Evolutionary conservation across 2,113 vertebrate species (phyloP), one percentile per base, ranked within the genome.

Genomic region (Miniopterus natalensis): DNA sequence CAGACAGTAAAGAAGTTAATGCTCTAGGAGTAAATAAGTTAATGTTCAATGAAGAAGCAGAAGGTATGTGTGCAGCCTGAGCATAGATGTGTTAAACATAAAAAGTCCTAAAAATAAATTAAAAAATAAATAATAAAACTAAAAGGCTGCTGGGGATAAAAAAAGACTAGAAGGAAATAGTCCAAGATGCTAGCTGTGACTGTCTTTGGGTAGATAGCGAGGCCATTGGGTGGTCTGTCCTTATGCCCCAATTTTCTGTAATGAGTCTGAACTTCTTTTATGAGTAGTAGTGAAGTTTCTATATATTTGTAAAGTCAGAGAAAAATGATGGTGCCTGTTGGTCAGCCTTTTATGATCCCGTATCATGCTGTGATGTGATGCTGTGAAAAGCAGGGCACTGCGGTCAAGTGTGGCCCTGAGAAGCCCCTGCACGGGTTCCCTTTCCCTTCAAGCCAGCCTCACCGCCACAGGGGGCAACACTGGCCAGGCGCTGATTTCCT

Each of bases 381-480:
- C 7, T 2, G 25, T 45, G 47, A 51, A 53, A 55, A 45, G 78
- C 47, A 9, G 86, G 31, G 31, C 53, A 3, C 36, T 29, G 57
- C 25, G 45, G 49, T 29, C 53, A 71, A 5, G 25, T 20, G 42
- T 4, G 47, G 6, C 47, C 66, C 53, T 3, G 42, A 81, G 49
- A 20, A 1, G 3, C 31, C 1, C 8, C 2, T 0, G 0, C 7
- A 6, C 25, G 1, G 1, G 14, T 29, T 27, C 49, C 15, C 40
- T 9, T 14, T 21, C 25, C 23, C 0, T 2, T 23, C 25, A 25
- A 23, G 61, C 21, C 73, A 51, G 55, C 65, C 57, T 45, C 49
- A 14, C 65, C 7, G 2, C 29, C 59, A 31, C 10, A 10, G 15
- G 40, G 49, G 36, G 11, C 25, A 18, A 6, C 45, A 23, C 11